These are phyloP conservation scores for Liasis olivaceus DNA, from an alignment of 2,797 vertebrate species.

Conservation along the genomic window DNA sequence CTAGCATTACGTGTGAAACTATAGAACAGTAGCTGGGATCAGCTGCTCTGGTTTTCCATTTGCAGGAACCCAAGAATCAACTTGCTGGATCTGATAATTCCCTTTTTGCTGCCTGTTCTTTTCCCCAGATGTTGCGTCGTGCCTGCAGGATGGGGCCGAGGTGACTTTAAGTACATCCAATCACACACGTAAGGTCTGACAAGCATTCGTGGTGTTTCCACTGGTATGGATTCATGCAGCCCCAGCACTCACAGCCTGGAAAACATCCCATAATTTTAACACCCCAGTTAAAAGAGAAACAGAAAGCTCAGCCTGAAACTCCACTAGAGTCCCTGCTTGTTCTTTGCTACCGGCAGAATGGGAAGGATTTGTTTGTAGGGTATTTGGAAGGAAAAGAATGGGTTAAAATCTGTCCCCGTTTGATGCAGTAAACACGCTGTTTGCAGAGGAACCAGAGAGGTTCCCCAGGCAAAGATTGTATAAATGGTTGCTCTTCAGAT, in stretches of 20 bases:
- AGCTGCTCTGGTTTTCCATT: too few species aligned
- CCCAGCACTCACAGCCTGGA: not conserved
- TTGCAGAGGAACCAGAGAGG: constrained; percentile 18
- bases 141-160: too few species aligned
- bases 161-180: too few species aligned
- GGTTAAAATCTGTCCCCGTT: not conserved
- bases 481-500: constrained; percentile 1
- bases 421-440: not conserved
- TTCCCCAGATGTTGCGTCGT: too few species aligned
- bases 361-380: not conserved
- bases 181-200: not conserved
- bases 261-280: not conserved
- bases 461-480: constrained; percentile 1
- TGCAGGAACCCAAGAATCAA: too few species aligned
- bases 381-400: not conserved
- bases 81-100: too few species aligned
- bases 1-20: too few species aligned
- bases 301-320: not conserved
- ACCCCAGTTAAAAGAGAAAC: too few species aligned
- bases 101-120: too few species aligned
- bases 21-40: too few species aligned
- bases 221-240: not conserved
- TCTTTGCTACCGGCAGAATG: not conserved
- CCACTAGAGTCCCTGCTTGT: not conserved
- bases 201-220: not conserved